Evolutionary conservation across 1,140 invertebrate genomes (phyloP).

Genomic region (Ephestia elutella): DNA sequence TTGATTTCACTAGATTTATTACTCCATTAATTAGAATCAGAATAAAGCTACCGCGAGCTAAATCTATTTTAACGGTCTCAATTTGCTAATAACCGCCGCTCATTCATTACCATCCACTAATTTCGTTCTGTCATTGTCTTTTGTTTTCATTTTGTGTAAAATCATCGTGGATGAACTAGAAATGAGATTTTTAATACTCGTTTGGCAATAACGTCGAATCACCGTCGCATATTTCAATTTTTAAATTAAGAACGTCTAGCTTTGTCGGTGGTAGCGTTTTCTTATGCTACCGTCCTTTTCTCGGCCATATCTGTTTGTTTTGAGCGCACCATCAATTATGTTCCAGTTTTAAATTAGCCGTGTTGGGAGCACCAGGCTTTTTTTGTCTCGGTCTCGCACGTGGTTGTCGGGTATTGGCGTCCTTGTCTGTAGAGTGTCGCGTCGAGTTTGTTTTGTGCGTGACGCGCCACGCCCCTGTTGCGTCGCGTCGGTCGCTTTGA

Average conservation of each 20-base stretch:
- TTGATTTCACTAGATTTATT: slow-evolving; percentile 57
- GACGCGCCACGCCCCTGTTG: slow-evolving; percentile 57
- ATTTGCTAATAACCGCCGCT: slow-evolving; percentile 57
- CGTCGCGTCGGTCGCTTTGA: slow-evolving; percentile 54
- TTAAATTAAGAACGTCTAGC: slow-evolving; percentile 49
- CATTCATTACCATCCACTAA: slow-evolving; percentile 43
- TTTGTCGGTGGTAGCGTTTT: slow-evolving; percentile 56
- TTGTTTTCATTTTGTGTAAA: slow-evolving; percentile 42
- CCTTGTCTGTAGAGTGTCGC: slow-evolving; percentile 48
- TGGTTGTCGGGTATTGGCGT: slow-evolving; percentile 26
- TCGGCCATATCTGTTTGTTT: slow-evolving; percentile 71
- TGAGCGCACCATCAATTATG: slow-evolving; percentile 69
- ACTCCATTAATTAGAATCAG: slow-evolving; percentile 50
- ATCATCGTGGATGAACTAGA: slow-evolving; percentile 49
- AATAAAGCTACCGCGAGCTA: slow-evolving; percentile 44
- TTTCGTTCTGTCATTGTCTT: slow-evolving; percentile 48
- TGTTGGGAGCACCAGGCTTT: slow-evolving; percentile 44
- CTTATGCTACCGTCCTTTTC: slow-evolving; percentile 59
- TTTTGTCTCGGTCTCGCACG: slow-evolving; percentile 32
- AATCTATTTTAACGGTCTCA: slow-evolving; percentile 62
- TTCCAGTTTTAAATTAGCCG: slow-evolving; percentile 67
- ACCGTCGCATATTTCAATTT: slow-evolving; percentile 40
- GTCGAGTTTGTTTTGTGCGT: slow-evolving; percentile 68
- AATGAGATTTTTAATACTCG: slow-evolving; percentile 48
- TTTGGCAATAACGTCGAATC: slow-evolving; percentile 39